phyloP scores from a whole-genome alignment of 2,113 vertebrate genomes.

The Sceloporus tristichus region DNA sequence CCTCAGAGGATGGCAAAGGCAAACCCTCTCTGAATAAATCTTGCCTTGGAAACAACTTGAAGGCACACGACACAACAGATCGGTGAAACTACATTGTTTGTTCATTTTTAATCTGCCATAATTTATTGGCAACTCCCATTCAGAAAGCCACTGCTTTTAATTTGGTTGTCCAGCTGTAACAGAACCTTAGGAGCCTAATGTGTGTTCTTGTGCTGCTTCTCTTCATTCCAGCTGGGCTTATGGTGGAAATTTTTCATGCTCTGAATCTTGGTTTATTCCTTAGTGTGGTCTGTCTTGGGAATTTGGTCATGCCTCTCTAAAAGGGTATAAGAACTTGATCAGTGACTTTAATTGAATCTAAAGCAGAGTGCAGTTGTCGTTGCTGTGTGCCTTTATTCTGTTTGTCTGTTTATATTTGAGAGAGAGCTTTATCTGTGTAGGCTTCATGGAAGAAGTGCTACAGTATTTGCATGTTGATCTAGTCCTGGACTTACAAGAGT shows the following conservation, averaged over 20 bases:
- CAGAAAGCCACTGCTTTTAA: background rate
- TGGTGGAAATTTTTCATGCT: constrained; percentile 12
- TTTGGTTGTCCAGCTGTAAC: background rate
- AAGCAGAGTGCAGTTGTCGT: no score
- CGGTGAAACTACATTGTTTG: background rate
- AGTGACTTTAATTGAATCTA: no score
- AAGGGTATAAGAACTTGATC: constrained; percentile 5
- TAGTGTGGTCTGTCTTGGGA: background rate
- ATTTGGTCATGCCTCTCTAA: constrained; percentile 27
- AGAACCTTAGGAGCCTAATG: background rate
- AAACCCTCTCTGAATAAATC: no score
- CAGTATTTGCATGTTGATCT: background rate
- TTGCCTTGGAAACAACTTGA: no score
- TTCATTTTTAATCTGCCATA: background rate
- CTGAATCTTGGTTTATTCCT: no score
- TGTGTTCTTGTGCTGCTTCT: background rate
- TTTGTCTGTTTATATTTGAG: background rate
- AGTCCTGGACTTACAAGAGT: constrained; percentile 25
- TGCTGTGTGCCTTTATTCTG: background rate
- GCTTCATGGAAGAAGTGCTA: constrained; percentile 24
- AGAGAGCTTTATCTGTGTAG: constrained; percentile 27
- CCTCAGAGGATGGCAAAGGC: no score
- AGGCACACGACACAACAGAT: no score
- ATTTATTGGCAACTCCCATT: background rate
- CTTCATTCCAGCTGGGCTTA: background rate